phyloP scores from a whole-genome alignment of 53 echinoderm and acorn worm genomes.

The Zoroaster sp. region DNA sequence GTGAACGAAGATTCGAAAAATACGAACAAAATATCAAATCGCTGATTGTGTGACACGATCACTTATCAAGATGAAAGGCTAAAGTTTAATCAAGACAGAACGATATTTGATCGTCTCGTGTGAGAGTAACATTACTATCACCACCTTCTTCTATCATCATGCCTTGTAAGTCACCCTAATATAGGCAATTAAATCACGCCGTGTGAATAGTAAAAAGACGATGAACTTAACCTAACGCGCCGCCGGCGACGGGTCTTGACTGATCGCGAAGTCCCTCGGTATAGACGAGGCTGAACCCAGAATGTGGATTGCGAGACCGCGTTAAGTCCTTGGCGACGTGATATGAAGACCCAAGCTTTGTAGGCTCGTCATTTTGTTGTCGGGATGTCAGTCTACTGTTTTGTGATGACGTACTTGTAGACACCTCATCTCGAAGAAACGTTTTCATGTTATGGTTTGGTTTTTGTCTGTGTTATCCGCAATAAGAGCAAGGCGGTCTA shows the following conservation, averaged over 20 bases:
- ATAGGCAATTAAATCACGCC: conserved; percentile 30
- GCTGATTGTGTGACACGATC: no score
- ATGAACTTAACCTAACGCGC: conserved; percentile 26
- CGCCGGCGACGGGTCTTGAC: conserved; percentile 32
- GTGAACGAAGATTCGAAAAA: no score
- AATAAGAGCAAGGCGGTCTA: no score
- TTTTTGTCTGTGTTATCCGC: no score
- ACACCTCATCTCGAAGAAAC: no score
- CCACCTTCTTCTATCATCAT: background rate
- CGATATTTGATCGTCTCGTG: background rate
- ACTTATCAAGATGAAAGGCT: no score
- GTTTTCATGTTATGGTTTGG: no score
- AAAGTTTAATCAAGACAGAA: no score
- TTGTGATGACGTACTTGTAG: background rate
- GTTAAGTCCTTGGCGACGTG: background rate
- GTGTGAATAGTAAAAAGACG: conserved; percentile 29
- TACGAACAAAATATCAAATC: no score
- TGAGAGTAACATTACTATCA: background rate
- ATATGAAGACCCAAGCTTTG: background rate
- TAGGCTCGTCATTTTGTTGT: background rate
- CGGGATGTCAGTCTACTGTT: background rate
- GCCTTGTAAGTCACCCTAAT: background rate
- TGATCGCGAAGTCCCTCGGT: background rate
- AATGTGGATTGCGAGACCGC: no score
- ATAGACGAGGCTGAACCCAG: background rate